Conservation (phyloP, 2,797 vertebrate genomes). For the Falco berigora region DNA sequence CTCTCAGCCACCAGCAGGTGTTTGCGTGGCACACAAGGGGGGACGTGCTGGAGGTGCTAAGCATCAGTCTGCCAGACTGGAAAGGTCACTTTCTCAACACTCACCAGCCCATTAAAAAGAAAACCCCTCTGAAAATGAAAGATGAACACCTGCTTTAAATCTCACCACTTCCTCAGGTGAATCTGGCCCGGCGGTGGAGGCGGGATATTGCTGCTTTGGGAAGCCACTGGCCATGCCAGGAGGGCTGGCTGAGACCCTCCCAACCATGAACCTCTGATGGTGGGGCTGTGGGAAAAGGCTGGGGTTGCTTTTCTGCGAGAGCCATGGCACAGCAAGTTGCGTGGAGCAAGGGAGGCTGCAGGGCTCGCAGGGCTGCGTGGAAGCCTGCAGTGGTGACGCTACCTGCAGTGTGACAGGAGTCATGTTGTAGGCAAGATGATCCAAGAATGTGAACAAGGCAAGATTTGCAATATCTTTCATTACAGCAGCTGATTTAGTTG, state of each 20-base stretch:
- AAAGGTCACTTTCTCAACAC: background rate
- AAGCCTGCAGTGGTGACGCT: background rate
- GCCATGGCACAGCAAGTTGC: background rate
- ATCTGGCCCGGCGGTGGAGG: fast-evolving
- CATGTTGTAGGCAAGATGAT: background rate
- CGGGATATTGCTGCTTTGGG: background rate
- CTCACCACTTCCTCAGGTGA: background rate
- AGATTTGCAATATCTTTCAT: background rate
- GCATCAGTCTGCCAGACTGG: background rate
- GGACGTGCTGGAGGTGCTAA: background rate
- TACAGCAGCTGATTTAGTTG: background rate
- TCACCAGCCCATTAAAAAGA: background rate
- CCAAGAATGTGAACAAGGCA: background rate
- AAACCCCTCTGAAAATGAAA: background rate
- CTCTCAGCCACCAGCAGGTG: background rate
- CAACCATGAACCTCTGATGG: background rate
- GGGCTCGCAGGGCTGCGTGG: background rate
- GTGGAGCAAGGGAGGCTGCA: fast-evolving
- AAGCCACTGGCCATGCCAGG: background rate
- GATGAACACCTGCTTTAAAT: background rate
- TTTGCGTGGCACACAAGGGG: fast-evolving
- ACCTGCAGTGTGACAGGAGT: background rate
- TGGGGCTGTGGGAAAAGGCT: background rate
- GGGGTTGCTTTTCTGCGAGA: background rate
- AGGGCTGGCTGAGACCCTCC: background rate